phyloP scores from a whole-genome alignment of 2,113 vertebrate species.

The Lanius collurio region DNA sequence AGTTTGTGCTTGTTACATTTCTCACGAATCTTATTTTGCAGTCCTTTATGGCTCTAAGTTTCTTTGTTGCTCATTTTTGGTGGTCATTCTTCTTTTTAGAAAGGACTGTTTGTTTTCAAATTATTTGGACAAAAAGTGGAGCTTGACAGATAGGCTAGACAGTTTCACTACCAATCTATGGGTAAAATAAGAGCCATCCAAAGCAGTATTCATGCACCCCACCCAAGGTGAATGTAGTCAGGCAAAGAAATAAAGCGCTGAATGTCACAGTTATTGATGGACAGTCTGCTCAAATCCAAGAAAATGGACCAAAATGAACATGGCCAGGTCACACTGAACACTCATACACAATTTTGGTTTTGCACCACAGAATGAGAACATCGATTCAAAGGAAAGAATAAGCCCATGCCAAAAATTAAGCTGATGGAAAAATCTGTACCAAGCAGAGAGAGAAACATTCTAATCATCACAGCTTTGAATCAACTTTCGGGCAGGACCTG shows the following conservation, averaged over 20 bases:
- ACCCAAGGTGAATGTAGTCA: neutral
- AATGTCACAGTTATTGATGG: neutral
- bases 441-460: neutral
- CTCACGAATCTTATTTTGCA: neutral
- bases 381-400: neutral
- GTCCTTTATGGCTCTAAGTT: neutral
- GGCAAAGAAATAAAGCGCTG: neutral
- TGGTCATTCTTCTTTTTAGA: neutral
- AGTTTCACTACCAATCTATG: neutral
- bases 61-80: neutral
- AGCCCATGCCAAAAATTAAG: neutral
- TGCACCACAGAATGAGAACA: neutral
- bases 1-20: neutral
- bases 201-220: neutral
- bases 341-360: neutral
- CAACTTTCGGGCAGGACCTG: rapidly evolving
- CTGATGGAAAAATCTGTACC: neutral
- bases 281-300: neutral
- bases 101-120: neutral
- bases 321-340: neutral
- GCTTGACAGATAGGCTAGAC: neutral
- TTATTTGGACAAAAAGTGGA: neutral
- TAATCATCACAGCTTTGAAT: neutral
- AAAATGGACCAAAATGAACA: neutral
- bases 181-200: neutral